Evolutionary conservation across 2,888 invertebrate species (phyloP).

Genomic region (Drosophila monieri): DNA sequence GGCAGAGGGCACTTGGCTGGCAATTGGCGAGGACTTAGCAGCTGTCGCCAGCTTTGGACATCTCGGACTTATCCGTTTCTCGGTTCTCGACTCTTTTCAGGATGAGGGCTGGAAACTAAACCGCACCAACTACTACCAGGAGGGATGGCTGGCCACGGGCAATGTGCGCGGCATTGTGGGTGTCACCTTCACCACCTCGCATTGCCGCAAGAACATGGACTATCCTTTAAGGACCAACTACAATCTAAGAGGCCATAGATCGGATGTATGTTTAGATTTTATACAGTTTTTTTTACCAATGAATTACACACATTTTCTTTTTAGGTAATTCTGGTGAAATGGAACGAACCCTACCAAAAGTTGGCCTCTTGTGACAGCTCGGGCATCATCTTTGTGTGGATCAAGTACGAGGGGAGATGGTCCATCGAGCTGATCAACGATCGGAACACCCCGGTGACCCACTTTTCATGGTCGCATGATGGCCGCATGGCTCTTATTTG

Average conservation of each 20-base stretch:
- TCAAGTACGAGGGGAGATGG: constrained; percentile 99
- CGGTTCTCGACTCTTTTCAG: constrained; percentile 84
- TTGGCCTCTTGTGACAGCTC: constrained; percentile 98
- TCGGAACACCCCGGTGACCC: constrained; percentile 97
- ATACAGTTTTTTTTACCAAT: neutral
- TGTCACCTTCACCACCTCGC: constrained; percentile 97
- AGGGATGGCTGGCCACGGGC: constrained; percentile 98
- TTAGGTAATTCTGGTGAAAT: constrained; percentile 96
- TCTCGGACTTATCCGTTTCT: constrained; percentile 8
- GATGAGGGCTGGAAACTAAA: constrained; percentile 98
- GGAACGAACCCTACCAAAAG: constrained; percentile 99
- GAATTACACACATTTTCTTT: neutral
- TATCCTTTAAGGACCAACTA: constrained; percentile 97
- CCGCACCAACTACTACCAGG: constrained; percentile 97
- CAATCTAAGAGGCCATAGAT: constrained; percentile 97
- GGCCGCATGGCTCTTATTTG: constrained; percentile 99
- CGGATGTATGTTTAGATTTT: constrained; percentile 89
- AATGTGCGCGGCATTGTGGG: constrained; percentile 97
- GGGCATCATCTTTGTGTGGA: constrained; percentile 99
- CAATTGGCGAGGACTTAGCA: constrained; percentile 67
- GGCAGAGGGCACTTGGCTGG: constrained; percentile 57
- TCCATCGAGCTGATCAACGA: constrained; percentile 99
- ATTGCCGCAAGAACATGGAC: constrained; percentile 93
- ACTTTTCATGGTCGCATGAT: constrained; percentile 99
- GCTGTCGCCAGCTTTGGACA: constrained; percentile 35